Percentiles rank a stretch among this genome's conserved stretches.
phyloP scores from a whole-genome alignment of 35 echinoderm and acorn worm species.

The Ophioderma brevispina region DNA sequence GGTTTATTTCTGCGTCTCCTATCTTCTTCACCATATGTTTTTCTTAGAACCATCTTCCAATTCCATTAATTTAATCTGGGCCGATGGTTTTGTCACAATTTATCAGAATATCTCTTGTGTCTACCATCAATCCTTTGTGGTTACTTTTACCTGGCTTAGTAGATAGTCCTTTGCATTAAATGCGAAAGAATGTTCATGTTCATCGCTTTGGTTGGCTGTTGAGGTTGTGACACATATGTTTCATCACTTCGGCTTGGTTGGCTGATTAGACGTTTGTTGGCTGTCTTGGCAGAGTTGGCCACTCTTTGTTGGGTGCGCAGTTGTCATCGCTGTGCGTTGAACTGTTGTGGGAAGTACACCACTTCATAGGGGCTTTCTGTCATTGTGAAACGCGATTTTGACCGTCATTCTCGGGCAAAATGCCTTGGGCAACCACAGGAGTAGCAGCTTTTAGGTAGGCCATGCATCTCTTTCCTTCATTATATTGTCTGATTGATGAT shows the following conservation, averaged over 20 bases:
- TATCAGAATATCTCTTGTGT: slow-evolving; percentile 45
- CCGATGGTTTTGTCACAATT: slow-evolving; percentile 33
- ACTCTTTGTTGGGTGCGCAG: slow-evolving; percentile 11
- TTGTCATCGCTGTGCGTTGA: slow-evolving; percentile 34
- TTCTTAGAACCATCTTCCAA: slow-evolving; percentile 27
- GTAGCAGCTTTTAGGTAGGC: neutral
- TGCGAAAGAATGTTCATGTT: neutral
- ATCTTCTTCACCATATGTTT: neutral
- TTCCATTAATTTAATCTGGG: slow-evolving; percentile 43
- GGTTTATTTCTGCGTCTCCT: neutral
- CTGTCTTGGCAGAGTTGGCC: neutral
- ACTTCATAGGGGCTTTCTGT: neutral
- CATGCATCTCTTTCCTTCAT: slow-evolving; percentile 23
- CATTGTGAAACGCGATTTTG: neutral
- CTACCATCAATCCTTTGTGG: slow-evolving; percentile 12
- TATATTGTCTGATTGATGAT: slow-evolving; percentile 17
- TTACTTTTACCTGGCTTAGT: neutral
- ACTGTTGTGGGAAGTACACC: slow-evolving; percentile 44
- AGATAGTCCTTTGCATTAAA: neutral
- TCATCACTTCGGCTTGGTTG: no score
- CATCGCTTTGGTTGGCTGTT: neutral
- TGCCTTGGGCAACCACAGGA: slow-evolving; percentile 34
- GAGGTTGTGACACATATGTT: neutral
- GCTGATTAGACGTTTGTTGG: no score
- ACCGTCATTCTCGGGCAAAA: slow-evolving; percentile 10